Percentiles rank a stretch among this genome's conserved stretches.
phyloP scores from a whole-genome alignment of 2,113 vertebrate genomes.

The Sinocyclocheilus maitianheensis region DNA sequence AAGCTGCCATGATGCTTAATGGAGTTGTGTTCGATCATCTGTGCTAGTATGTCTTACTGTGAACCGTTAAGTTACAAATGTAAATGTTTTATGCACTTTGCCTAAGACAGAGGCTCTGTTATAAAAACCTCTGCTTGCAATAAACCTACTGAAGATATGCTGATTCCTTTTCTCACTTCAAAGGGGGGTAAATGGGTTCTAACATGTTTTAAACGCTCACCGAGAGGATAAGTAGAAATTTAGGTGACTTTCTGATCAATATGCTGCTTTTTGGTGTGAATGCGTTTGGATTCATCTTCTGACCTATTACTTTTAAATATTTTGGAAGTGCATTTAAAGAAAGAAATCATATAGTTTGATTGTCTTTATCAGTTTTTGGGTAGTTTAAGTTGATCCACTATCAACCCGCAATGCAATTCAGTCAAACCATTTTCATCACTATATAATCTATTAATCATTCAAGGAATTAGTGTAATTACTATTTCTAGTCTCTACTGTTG shows the following conservation, averaged over 20 bases:
- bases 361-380: background rate
- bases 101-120: conserved; percentile 41
- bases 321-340: background rate
- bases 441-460: background rate
- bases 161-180: background rate
- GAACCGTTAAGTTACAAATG: conserved; percentile 41
- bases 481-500: background rate
- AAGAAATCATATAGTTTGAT: background rate
- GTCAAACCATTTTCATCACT: background rate
- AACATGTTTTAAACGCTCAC: background rate
- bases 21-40: conserved; percentile 14
- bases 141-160: conserved; percentile 42
- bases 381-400: background rate
- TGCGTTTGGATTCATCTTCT: background rate
- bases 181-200: background rate
- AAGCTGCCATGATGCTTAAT: conserved; percentile 36
- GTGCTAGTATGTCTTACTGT: conserved; percentile 20
- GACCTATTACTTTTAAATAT: background rate
- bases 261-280: background rate
- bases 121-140: conserved; percentile 54
- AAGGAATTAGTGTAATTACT: background rate
- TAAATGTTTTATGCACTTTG: conserved; percentile 50
- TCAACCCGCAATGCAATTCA: background rate
- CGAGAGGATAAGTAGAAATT: background rate
- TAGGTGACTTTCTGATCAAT: background rate